Base-by-base conservation (phyloP, 2,113 vertebrate genomes). In the Lamprotornis superbus region DNA sequence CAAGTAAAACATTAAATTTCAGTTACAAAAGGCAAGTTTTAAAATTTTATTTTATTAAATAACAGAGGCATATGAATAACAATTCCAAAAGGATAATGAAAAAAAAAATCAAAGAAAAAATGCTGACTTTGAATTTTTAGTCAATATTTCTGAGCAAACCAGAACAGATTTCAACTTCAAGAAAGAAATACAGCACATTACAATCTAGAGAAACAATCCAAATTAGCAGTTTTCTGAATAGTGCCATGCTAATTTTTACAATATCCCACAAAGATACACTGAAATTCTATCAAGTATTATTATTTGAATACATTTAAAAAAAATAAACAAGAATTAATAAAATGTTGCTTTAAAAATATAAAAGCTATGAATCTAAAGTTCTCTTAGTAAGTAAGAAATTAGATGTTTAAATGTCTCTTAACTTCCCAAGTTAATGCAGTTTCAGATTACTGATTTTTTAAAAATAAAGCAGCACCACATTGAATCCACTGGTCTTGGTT, bases 401-500 rank as follows among this genome's bases (percentile, higher is more conserved):
- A 37, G 15, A 55, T 63, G 6, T 37, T 90, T 68, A 68, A 89
- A 53, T 11, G 4, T 65, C 49, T 71, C 39, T 50, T 83, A 76
- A 50, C 23, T 68, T 69, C 21, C 59, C 14, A 15, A 88, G 37
- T 24, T 63, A 64, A 40, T 23, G 19, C 35, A 50, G 5, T 28
- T 71, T 60, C 47, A 68, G 11, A 46, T 97, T 98, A 99, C 84
- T 98, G 98, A 76, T 98, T 98, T 97, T 98, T 99, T 49, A 99
- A 98, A 95, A 99, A 99, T 22, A 99, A 98, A 50, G 99, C 99
- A 3, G 99, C 98, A 30, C 99, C 99, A 20, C 98, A 98, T 37
- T 99, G 99, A 91, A 99, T 98, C 99, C 99, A 99, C 79, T 98
- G 98, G 97, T 98, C 98, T 46, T 98, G 98, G 97, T 96, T 98